Percentiles rank a stretch among this genome's conserved stretches.
Conservation (phyloP, 2,113 vertebrate genomes). For the Megaleporinus macrocephalus region DNA sequence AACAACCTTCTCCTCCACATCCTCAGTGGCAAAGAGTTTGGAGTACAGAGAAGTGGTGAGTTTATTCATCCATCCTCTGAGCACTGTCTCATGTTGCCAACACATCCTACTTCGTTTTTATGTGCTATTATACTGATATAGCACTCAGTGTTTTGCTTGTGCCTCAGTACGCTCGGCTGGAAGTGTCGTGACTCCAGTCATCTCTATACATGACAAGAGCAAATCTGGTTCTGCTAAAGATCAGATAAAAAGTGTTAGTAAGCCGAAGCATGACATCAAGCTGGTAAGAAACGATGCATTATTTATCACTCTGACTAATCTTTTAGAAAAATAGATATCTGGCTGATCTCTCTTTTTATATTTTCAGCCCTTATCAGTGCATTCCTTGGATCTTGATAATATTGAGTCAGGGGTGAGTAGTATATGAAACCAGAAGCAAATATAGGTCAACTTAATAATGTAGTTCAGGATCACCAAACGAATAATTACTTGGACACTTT, state of each 20-base stretch:
- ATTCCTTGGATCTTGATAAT: constrained; percentile 54
- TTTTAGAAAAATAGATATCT: neutral
- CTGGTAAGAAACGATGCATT: constrained; percentile 38
- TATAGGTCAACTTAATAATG: neutral
- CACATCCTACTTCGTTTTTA: neutral
- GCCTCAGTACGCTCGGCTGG: constrained; percentile 40
- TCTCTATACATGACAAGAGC: constrained; percentile 42
- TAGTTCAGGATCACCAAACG: neutral
- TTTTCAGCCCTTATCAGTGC: constrained; percentile 51
- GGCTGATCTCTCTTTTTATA: neutral
- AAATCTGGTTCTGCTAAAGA: constrained; percentile 41
- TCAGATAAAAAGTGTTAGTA: constrained; percentile 79
- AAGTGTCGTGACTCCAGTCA: constrained; percentile 7
- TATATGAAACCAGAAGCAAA: neutral
- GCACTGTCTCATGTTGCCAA: neutral
- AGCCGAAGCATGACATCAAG: constrained; percentile 89
- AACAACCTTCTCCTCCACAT: constrained; percentile 96
- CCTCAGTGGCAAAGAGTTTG: constrained; percentile 95
- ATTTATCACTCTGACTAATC: neutral
- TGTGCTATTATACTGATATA: neutral
- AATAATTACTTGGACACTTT: neutral
- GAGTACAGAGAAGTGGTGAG: constrained; percentile 87
- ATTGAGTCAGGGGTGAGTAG: constrained; percentile 57
- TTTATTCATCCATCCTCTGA: neutral
- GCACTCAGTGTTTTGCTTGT: neutral